Percentiles rank a stretch among this genome's conserved stretches.
Evolutionary conservation across 2,797 vertebrate species (phyloP).

Genomic region (Zalophus californianus): DNA sequence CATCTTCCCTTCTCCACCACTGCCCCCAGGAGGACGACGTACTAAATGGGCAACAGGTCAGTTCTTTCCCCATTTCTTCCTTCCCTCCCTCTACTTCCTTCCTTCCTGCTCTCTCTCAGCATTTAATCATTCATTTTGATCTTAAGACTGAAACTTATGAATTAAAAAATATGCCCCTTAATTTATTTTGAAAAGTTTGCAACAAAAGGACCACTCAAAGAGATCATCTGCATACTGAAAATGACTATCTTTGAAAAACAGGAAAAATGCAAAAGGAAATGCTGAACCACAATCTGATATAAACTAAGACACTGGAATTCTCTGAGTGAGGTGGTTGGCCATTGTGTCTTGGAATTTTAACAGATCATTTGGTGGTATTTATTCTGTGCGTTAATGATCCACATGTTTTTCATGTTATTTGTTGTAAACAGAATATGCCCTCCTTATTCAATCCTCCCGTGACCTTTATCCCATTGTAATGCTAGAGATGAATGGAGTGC

Average conservation of each 20-base stretch:
- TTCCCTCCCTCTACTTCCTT: too few species aligned
- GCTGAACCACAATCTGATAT: neutral
- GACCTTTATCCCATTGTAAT: neutral
- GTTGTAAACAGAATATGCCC: neutral
- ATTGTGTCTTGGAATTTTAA: neutral
- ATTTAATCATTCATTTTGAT: neutral
- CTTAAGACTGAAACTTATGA: neutral
- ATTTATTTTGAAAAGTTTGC: neutral
- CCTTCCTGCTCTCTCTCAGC: neutral
- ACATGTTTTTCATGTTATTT: neutral
- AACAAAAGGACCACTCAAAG: neutral
- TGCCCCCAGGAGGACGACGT: neutral
- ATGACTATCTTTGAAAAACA: neutral
- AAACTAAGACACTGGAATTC: neutral
- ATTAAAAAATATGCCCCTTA: neutral
- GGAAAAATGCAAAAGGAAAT: neutral
- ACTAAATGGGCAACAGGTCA: fast-evolving
- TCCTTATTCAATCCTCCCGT: neutral
- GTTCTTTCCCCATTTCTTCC: too few species aligned
- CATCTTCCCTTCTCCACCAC: neutral
- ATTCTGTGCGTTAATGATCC: neutral
- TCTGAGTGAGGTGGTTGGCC: neutral
- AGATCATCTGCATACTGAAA: neutral
- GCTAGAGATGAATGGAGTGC: neutral
- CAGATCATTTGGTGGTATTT: neutral